Percentiles rank a stretch among this genome's conserved stretches.
Evolutionary conservation across 2,888 invertebrate species (phyloP).

Genomic region (Phragmatobia fuliginosa): DNA sequence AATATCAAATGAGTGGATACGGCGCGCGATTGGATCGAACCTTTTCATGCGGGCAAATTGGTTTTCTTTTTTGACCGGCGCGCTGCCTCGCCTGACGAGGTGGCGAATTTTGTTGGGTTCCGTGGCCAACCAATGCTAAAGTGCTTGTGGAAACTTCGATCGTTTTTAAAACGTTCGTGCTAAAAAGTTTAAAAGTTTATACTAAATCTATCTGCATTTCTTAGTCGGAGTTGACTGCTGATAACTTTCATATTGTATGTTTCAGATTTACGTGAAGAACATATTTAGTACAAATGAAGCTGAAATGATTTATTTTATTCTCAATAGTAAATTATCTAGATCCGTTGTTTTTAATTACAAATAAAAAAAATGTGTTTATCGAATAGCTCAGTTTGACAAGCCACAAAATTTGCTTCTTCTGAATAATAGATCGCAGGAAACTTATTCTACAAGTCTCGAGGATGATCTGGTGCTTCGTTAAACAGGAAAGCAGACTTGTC

Average conservation of each 20-base stretch:
- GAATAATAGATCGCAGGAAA: not conserved
- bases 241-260: not conserved
- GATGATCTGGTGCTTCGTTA: not conserved
- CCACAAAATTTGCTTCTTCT: not conserved
- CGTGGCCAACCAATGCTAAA: constrained; percentile 23
- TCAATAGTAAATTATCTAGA: not conserved
- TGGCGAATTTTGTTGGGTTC: constrained; percentile 69
- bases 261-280: not conserved
- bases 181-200: not conserved
- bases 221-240: not conserved
- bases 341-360: not conserved
- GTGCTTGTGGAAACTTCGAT: constrained; percentile 12
- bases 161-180: not conserved
- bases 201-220: not conserved
- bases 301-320: not conserved
- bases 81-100: constrained; percentile 77
- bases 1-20: constrained; percentile 86
- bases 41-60: constrained; percentile 86
- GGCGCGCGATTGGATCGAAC: constrained; percentile 81
- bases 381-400: not conserved
- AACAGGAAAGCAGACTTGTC: no score
- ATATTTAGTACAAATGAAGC: not conserved
- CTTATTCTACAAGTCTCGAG: not conserved
- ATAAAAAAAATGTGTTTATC: not conserved
- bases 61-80: constrained; percentile 83